Evolutionary conservation across 2,113 vertebrate species (phyloP).

Genomic region (pig (Sus scrofa)): DNA sequence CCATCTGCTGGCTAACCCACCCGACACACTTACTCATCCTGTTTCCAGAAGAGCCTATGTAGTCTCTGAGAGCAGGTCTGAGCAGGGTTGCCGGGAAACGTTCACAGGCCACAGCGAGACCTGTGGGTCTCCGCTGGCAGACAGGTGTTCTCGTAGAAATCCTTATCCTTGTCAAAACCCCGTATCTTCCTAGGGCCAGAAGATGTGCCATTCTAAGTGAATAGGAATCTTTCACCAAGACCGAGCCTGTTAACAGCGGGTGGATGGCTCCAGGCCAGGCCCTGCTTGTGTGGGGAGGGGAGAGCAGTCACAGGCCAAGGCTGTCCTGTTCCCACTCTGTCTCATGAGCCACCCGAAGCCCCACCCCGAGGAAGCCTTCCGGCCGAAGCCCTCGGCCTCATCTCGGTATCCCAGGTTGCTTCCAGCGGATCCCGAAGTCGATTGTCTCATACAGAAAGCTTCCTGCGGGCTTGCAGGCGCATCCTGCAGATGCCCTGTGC

Average conservation of each 20-base stretch:
- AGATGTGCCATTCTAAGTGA: not conserved
- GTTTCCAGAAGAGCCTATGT: accelerated
- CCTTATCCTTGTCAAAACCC: not conserved
- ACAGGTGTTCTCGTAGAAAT: accelerated
- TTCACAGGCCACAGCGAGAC: accelerated
- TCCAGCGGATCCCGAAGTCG: accelerated
- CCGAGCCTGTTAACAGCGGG: too few relatives aligned
- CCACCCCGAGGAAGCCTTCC: not conserved
- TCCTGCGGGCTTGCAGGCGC: not conserved
- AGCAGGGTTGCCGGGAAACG: accelerated
- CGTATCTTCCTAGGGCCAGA: not conserved
- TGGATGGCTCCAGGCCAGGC: not conserved
- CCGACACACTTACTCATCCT: not conserved
- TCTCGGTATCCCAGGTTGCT: accelerated
- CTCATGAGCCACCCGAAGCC: not conserved
- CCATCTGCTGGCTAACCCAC: not conserved
- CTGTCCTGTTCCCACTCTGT: too few relatives aligned
- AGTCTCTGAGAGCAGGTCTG: not conserved
- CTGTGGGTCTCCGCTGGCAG: not conserved
- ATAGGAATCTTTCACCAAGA: not conserved
- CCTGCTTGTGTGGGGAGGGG: accelerated
- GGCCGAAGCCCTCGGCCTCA: not conserved
- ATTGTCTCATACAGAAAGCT: accelerated
- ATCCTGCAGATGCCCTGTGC: accelerated
- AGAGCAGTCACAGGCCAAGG: accelerated